A percentile compares a stretch with the other conserved stretches of the same genome.
phyloP scores from a whole-genome alignment of 2,888 invertebrate species.

The Thecophora atra region DNA sequence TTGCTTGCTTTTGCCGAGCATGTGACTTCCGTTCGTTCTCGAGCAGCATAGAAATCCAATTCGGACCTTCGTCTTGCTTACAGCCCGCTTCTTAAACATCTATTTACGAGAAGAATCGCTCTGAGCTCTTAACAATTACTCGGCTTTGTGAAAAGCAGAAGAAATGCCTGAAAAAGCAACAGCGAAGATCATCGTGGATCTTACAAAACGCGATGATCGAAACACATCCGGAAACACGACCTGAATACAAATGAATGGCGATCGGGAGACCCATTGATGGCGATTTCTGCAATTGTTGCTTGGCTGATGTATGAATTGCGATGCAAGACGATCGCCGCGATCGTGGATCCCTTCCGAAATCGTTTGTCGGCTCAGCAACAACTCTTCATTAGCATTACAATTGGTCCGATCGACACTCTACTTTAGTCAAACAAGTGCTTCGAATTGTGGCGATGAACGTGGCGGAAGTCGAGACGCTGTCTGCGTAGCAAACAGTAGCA shows the following conservation, averaged over 20 bases:
- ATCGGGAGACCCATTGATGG: background rate
- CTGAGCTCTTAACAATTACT: background rate
- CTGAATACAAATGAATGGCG: conserved; percentile 8
- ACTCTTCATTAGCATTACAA: conserved; percentile 4
- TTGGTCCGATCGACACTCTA: background rate
- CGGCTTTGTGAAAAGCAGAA: background rate
- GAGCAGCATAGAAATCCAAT: conserved; percentile 19
- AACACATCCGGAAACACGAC: conserved; percentile 30
- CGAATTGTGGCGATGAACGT: no score
- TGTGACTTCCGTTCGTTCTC: conserved; percentile 33
- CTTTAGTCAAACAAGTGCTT: no score
- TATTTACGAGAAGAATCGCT: no score
- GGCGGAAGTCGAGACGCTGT: no score
- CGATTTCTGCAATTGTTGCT: background rate
- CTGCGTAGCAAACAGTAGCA: no score
- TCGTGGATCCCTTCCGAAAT: background rate
- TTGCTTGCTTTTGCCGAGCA: conserved; percentile 29
- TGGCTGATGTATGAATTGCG: background rate
- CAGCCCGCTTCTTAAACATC: background rate
- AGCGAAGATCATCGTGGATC: background rate
- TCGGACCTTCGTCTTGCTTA: background rate
- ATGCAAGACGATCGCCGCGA: background rate
- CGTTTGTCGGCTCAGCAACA: background rate
- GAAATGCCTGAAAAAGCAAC: background rate
- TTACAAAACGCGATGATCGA: conserved; percentile 1